Evolutionary conservation across 2,113 vertebrate genomes (phyloP), one percentile per base, ranked within the genome.

Genomic region (Oreocharis arfaki): DNA sequence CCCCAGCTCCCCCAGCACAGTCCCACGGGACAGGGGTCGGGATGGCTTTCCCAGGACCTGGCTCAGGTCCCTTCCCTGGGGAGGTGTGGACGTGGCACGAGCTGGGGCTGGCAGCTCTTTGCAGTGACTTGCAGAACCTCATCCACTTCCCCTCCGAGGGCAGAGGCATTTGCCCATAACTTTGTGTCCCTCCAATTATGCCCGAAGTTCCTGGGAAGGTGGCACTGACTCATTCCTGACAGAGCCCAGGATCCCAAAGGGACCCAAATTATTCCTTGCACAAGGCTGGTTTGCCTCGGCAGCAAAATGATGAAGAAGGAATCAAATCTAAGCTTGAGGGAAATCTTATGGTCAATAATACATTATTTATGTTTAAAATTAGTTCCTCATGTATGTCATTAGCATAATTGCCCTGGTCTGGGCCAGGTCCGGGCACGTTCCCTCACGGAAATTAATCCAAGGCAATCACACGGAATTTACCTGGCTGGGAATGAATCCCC

Each of bases 71-170:
- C 7, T 6, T 16, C n/a, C 10, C 18, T 2, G 49, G 3, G 19
- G 64, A 49, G 13, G 4, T 5, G 59, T 1, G 49, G 24, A 2
- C 8, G 0, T 0, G 1, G 37, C 53, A 5, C 0, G 1, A 20
- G 60, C 3, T 18, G n/a, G 22, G 27, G 37, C 64, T 81, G 6
- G n/a, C 55, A 24, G 19, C 60, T 28, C 41, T 9, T 5, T 5
- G 39, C 42, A 10, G 26, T 2, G 20, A 8, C 15, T 3, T 17
- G 9, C 2, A 11, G 33, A 5, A 11, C 13, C 39, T 13, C 8
- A 10, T 3, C 26, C 23, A 3, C 22, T 2, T 13, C 27, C 32
- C 37, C 46, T 4, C 10, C 3, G 0, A 33, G 39, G 64, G 16
- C 28, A 10, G 23, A 15, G 26, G 1, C 16, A 0, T 3, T 18